phyloP scores from a whole-genome alignment of 2,888 invertebrate species.

The Prenolepis imparis region DNA sequence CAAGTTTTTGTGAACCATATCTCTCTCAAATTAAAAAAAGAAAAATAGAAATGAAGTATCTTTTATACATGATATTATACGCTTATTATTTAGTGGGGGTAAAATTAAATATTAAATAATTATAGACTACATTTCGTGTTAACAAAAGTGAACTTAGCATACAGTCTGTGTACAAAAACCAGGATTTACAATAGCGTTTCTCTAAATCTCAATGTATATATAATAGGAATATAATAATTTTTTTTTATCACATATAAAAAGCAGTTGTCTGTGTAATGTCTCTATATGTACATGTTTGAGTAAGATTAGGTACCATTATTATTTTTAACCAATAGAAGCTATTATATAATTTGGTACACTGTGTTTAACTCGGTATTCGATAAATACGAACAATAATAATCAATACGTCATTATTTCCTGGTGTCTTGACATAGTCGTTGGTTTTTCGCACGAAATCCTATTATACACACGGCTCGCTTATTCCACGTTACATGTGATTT shows the following conservation, averaged over 20 bases:
- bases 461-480: constrained; percentile 73
- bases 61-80: constrained; percentile 67
- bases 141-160: constrained; percentile 82
- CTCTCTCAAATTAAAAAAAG: constrained; percentile 59
- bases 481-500: constrained; percentile 60
- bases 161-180: constrained; percentile 85
- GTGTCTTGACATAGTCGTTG: constrained; percentile 79
- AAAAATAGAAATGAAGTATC: constrained; percentile 60
- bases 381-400: constrained; percentile 77
- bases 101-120: constrained; percentile 85
- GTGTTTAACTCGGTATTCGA: constrained; percentile 74
- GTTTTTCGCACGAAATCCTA: constrained; percentile 74
- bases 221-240: constrained; percentile 84
- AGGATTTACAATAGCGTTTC: constrained; percentile 84
- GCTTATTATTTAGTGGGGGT: constrained; percentile 68
- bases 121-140: constrained; percentile 80
- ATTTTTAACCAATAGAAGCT: constrained; percentile 78
- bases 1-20: constrained; percentile 51
- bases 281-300: constrained; percentile 84
- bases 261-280: constrained; percentile 77
- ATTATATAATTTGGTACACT: constrained; percentile 79
- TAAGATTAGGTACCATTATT: constrained; percentile 83
- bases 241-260: constrained; percentile 84
- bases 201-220: constrained; percentile 81
- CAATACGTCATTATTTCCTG: constrained; percentile 76